Evolutionary conservation across 37 sponge, comb jelly and placozoan species (phyloP).

Genomic region (Beroe ovata): DNA sequence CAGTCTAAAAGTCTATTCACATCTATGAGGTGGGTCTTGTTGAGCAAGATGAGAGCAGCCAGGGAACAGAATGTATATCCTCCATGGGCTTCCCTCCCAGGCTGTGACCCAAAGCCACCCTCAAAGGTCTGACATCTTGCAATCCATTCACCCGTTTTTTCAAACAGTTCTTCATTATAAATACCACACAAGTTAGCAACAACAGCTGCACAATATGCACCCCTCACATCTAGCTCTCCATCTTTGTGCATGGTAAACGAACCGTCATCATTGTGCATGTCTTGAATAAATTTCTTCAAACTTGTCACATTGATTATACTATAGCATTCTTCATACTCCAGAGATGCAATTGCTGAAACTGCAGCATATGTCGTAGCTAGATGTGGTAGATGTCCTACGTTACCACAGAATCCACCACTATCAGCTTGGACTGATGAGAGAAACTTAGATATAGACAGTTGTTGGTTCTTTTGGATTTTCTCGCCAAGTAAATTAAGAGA

Average conservation of each 20-base stretch:
- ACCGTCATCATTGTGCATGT: conserved; percentile 81
- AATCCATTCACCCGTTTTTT: conserved; percentile 82
- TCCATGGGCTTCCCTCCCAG: conserved; percentile 93
- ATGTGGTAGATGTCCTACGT: conserved; percentile 85
- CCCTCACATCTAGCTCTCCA: conserved; percentile 94
- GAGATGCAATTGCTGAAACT: conserved; percentile 79
- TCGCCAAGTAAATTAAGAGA: conserved; percentile 77
- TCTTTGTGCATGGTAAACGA: conserved; percentile 91
- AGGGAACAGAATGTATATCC: conserved; percentile 96
- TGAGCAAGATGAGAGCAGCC: conserved; percentile 83
- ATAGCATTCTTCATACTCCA: conserved; percentile 85
- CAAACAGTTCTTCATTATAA: conserved; percentile 71
- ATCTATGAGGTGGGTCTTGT: conserved; percentile 74
- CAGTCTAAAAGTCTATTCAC: conserved; percentile 75
- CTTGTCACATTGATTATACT: conserved; percentile 73
- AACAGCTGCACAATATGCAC: conserved; percentile 83
- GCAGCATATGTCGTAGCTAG: conserved; percentile 96
- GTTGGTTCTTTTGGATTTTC: not conserved
- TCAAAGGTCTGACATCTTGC: conserved; percentile 93
- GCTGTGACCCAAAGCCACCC: conserved; percentile 76
- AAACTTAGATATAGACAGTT: conserved; percentile 74
- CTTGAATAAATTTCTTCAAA: conserved; percentile 68
- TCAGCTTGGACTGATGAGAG: conserved; percentile 78
- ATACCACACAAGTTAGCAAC: conserved; percentile 79
- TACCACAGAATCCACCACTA: conserved; percentile 88